phyloP scores from a whole-genome alignment of 2,888 invertebrate genomes.

The Drosophila parthenogenetica region DNA sequence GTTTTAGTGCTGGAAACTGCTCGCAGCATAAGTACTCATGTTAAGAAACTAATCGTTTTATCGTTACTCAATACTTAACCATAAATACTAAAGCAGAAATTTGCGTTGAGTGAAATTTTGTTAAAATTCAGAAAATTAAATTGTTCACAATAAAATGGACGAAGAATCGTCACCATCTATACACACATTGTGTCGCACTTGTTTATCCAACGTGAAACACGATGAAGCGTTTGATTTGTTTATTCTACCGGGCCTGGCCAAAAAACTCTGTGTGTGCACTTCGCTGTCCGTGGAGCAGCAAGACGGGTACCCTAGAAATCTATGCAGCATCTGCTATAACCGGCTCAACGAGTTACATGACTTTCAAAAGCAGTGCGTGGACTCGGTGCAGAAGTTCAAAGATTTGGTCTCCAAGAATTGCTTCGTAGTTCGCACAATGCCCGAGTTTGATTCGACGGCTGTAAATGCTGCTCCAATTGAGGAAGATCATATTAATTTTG shows the following conservation, averaged over 20 bases:
- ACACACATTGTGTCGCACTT: conserved; percentile 81
- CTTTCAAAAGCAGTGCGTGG: conserved; percentile 78
- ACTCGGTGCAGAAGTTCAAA: conserved; percentile 80
- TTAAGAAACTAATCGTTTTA: conserved; percentile 2
- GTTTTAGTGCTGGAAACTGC: not conserved
- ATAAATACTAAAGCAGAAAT: conserved; percentile 3
- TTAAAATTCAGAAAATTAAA: conserved; percentile 2
- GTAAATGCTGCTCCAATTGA: conserved; percentile 41
- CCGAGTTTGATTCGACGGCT: conserved; percentile 14
- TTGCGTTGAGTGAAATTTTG: conserved; percentile 2
- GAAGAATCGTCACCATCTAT: conserved; percentile 51
- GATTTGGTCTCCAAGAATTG: conserved; percentile 61
- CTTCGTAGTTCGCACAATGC: conserved; percentile 20
- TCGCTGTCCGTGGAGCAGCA: conserved; percentile 78
- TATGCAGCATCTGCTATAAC: conserved; percentile 73
- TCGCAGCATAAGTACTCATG: not conserved
- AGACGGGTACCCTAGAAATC: conserved; percentile 80
- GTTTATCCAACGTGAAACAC: conserved; percentile 68
- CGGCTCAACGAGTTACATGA: conserved; percentile 78
- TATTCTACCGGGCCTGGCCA: conserved; percentile 75
- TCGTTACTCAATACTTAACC: not conserved
- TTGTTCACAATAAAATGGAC: conserved; percentile 44
- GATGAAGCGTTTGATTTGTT: conserved; percentile 74
- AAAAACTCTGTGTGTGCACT: conserved; percentile 80
- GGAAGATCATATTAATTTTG: conserved; percentile 65